phyloP scores from a whole-genome alignment of 2,113 vertebrate genomes.

The Thalassoma bifasciatum region DNA sequence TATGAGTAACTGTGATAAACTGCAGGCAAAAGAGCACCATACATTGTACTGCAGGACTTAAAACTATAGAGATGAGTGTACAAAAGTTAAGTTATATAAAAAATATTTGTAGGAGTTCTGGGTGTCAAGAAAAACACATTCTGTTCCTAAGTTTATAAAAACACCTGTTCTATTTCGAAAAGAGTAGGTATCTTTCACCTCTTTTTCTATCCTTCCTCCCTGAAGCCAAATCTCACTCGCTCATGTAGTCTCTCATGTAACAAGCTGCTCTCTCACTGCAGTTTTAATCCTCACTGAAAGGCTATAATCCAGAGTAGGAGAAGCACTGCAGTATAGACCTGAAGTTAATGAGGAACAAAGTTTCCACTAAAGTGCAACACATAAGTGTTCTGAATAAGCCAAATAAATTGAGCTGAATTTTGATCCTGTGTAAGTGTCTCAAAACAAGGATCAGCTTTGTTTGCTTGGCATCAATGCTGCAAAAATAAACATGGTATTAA shows the following conservation, averaged over 20 bases:
- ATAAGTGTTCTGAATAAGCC: constrained; percentile 25
- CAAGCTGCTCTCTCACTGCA: constrained; percentile 23
- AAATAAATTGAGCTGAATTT: constrained; percentile 18
- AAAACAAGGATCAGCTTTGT: constrained; percentile 51
- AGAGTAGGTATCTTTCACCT: not conserved
- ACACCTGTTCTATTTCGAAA: not conserved
- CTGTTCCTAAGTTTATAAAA: not conserved
- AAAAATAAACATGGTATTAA: constrained; percentile 42
- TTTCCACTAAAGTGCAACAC: constrained; percentile 39
- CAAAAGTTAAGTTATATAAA: too few relatives aligned
- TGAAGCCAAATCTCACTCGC: constrained; percentile 2
- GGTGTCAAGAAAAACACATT: too few relatives aligned
- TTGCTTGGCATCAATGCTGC: constrained; percentile 25
- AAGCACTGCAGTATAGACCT: constrained; percentile 30
- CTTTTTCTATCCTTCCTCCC: not conserved
- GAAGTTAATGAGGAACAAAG: constrained; percentile 47
- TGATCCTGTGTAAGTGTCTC: constrained; percentile 25
- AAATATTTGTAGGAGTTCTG: too few relatives aligned
- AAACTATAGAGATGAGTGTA: too few relatives aligned
- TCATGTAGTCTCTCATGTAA: constrained; percentile 20
- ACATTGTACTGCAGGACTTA: too few relatives aligned
- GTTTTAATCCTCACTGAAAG: constrained; percentile 46
- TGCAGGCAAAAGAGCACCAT: not conserved
- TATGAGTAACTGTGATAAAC: too few relatives aligned
- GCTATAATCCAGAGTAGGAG: constrained; percentile 48